A percentile compares a stretch with the other conserved stretches of the same genome.
These are phyloP conservation scores for Cryptus armator DNA, from an alignment of 2,888 invertebrate species.

Conservation along the genomic window DNA sequence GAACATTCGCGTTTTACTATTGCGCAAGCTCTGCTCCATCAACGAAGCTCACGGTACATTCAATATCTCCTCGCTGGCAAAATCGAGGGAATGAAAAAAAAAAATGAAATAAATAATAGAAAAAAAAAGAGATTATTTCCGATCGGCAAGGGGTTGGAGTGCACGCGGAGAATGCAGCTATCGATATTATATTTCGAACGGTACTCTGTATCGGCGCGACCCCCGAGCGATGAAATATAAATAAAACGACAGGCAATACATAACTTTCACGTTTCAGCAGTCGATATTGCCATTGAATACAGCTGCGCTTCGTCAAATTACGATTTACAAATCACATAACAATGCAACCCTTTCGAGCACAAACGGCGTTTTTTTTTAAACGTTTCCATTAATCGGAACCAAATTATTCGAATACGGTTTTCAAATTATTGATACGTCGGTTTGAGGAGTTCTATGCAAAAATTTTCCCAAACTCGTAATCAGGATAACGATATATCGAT, in stretches of 20 bases:
- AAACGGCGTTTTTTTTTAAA: not conserved
- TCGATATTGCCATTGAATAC: not conserved
- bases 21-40: conserved; percentile 28
- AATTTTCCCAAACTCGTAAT: too few species aligned
- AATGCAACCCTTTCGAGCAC: too few species aligned
- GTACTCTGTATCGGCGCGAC: not conserved
- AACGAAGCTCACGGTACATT: conserved; percentile 48
- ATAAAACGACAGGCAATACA: conserved; percentile 15
- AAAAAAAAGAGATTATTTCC: conserved; percentile 55
- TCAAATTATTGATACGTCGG: too few species aligned
- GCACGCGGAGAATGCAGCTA: conserved; percentile 15
- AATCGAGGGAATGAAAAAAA: conserved; percentile 47
- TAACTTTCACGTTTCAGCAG: not conserved
- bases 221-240: conserved; percentile 41
- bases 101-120: conserved; percentile 30
- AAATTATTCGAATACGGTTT: too few species aligned
- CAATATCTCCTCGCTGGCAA: conserved; percentile 46
- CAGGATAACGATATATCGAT: too few species aligned
- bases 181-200: conserved; percentile 46
- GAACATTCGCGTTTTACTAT: not conserved
- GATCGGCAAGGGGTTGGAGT: conserved; percentile 7
- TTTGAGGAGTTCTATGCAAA: too few species aligned
- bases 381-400: not conserved
- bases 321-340: not conserved
- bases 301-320: not conserved